Evolutionary conservation across 2,797 vertebrate species (phyloP), one percentile per base, ranked within the genome.

Genomic region (Hydrophis major): DNA sequence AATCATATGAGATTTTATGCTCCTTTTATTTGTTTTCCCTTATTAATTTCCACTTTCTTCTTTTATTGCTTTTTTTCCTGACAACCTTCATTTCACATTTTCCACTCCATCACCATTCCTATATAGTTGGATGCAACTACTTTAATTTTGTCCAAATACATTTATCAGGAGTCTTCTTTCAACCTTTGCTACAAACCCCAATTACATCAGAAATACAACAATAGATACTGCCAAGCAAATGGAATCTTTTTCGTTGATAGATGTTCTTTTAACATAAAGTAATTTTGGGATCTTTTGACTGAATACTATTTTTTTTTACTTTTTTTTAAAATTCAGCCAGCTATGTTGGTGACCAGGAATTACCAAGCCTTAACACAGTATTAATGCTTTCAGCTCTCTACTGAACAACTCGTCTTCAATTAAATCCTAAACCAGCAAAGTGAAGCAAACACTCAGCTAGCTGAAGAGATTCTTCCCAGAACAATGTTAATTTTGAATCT

Each of bases 71-170:
- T 91, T 56, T 89, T 66, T 93, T 88, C 61, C 74, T 94, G 56
- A 37, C 83, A 92, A 93, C 78, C 94, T 95, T 93, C 92, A 55
- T 61, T 93, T 96, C 94, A 93, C 57, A 22, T 25, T 83, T 83
- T 47, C 86, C 59, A 61, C 90, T 60, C 63, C 47, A 7, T 3
- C 6, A 25, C 37, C 2, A 25, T 25, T 83, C 47, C 42, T 83
- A 47, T 78, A 32, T 56, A 42, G 90, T 10, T 6, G 56, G 55
- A 28, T 28, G 32, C n/a, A 5, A 12, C n/a, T 50, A 42, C 32
- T 90, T 57, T 87, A 16, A 18, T 47, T 59, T 32, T 32, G 27
- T 37, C 37, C n/a, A 32, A 42, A 25, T 42, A 32, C 32, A 83
- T 90, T 86, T 63, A 66, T 90, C 59, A 28, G 8, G 63, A 18